These are phyloP conservation scores for Taenaris catops DNA, from an alignment of 2,888 invertebrate genomes.

Conservation along the genomic window DNA sequence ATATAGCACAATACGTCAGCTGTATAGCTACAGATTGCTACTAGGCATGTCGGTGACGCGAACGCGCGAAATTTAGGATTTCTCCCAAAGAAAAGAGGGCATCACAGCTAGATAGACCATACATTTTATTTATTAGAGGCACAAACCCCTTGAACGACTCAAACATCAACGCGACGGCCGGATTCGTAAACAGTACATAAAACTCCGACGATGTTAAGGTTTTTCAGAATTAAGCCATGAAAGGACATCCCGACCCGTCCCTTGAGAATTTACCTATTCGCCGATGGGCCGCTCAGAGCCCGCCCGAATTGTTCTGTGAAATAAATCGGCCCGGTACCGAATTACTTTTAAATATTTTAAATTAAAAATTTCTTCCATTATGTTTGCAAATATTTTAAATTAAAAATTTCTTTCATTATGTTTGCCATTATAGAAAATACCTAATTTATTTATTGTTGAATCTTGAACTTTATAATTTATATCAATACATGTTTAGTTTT, in stretches of 20 bases:
- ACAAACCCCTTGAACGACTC: conserved; percentile 54
- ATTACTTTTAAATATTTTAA: conserved; percentile 43
- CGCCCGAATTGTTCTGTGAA: conserved; percentile 51
- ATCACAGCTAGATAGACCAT: too few species aligned
- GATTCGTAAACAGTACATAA: conserved; percentile 69
- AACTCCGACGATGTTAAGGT: conserved; percentile 61
- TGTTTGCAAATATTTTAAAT: conserved; percentile 40
- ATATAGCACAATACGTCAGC: too few species aligned
- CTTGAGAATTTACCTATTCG: conserved; percentile 46
- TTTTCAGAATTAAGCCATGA: conserved; percentile 67
- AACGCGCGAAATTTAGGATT: too few species aligned
- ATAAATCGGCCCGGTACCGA: conserved; percentile 44
- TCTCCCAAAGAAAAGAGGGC: too few species aligned
- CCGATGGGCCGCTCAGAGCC: conserved; percentile 25
- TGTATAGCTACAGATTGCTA: too few species aligned
- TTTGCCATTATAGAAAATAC: conserved; percentile 37
- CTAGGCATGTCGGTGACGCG: too few species aligned
- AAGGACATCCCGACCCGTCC: conserved; percentile 51
- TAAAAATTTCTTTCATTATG: conserved; percentile 27
- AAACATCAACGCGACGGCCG: conserved; percentile 62
- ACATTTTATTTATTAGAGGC: too few species aligned
- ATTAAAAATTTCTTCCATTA: conserved; percentile 22
- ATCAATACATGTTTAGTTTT: too few species aligned
- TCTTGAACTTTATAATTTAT: too few species aligned
- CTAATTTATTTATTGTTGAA: conserved; percentile 22